Evolutionary conservation across 1,140 invertebrate genomes (phyloP), one percentile per base, ranked within the genome.

Genomic region (Bombus sibiricus): DNA sequence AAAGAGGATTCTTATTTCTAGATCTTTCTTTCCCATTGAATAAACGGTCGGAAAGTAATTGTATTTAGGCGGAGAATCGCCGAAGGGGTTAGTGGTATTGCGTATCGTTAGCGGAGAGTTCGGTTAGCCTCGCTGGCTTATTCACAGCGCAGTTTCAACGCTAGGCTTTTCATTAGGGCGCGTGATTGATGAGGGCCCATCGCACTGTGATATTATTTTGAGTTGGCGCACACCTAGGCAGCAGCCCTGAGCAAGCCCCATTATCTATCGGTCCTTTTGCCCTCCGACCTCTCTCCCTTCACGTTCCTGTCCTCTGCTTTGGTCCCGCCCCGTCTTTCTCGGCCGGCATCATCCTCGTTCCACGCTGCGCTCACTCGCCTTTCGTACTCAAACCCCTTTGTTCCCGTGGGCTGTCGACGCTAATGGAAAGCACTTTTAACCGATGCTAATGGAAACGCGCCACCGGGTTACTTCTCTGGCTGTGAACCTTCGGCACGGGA

Each of bases 391-490:
- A 90, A 90, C 90, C 90, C 91, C 87, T 93, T 93, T 93, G 91
- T 93, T 93, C 91, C 86, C 89, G 87, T 85, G 85, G 89, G 78
- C 91, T 89, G 89, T 89, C 90, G 88, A 88, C 90, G 90, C 89
- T 92, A 92, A 93, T 93, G 93, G 91, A 94, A 94, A 93, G 93
- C 92, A 94, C 93, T 94, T 94, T 94, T 93, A 93, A 93, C 91
- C 89, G 91, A 93, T 93, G 92, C 91, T 94, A 93, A 94, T 94
- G 93, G 92, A 93, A 93, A 92, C 89, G 88, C 87, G 87, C 90
- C 81, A 88, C 85, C 87, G 84, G 87, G 88, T 91, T 91, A 88
- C 80, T 81, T 84, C 69, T 66, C 71, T 53, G 32, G 66, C 68
- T 41, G 68, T 34, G 80, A 18, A 37, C 77, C 76, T 34, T 37